Conservation (phyloP, 2,888 invertebrate genomes). For the Sisyra terminalis region DNA sequence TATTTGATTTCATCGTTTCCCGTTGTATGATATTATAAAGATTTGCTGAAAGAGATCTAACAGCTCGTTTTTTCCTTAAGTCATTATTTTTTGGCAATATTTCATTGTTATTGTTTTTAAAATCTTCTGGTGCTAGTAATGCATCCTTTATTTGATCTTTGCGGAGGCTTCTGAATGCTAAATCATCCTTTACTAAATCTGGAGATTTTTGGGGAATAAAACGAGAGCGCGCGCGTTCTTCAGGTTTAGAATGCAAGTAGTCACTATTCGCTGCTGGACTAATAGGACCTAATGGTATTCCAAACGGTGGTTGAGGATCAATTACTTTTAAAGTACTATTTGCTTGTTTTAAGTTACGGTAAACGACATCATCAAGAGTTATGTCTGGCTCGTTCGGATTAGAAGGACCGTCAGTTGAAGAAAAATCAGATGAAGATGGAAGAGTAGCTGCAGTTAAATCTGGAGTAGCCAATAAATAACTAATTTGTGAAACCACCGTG, state of each 20-base stretch:
- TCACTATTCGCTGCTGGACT: conserved; percentile 65
- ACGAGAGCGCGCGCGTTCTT: conserved; percentile 37
- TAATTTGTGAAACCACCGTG: conserved; percentile 33
- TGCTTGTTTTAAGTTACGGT: conserved; percentile 60
- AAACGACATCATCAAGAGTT: conserved; percentile 69
- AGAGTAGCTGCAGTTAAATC: conserved; percentile 34
- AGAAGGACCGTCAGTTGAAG: conserved; percentile 28
- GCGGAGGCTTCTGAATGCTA: conserved; percentile 69
- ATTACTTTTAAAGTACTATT: conserved; percentile 53
- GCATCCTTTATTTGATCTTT: conserved; percentile 54
- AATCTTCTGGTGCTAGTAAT: conserved; percentile 30
- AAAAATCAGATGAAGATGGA: conserved; percentile 29
- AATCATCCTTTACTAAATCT: conserved; percentile 71
- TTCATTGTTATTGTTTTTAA: conserved; percentile 31
- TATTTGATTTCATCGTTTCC: conserved; percentile 30
- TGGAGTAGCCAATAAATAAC: conserved; percentile 55
- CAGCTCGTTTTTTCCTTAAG: conserved; percentile 60
- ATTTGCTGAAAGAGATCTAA: conserved; percentile 69
- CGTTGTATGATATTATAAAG: conserved; percentile 60
- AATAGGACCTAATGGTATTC: conserved; percentile 75
- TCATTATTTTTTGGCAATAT: conserved; percentile 21
- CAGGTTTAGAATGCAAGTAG: conserved; percentile 64
- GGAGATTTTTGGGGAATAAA: conserved; percentile 55
- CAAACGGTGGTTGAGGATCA: conserved; percentile 80
- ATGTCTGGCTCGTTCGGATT: conserved; percentile 55